Evolutionary conservation across 1,140 invertebrate species (phyloP).

Genomic region (Paralvinella palmiformis): DNA sequence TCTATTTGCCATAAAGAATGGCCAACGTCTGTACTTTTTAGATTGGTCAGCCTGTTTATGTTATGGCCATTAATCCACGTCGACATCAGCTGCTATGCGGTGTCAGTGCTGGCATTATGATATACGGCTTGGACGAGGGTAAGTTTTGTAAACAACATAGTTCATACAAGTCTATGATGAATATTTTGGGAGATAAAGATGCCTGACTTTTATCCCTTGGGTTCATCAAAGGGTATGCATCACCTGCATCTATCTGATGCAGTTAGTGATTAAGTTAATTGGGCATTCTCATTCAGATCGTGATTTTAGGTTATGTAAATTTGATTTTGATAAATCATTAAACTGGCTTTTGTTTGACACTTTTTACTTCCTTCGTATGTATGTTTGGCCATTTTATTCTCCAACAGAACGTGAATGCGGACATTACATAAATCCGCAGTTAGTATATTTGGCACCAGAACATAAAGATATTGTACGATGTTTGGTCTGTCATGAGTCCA

Average conservation of each 20-base stretch:
- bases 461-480: slow-evolving; percentile 47
- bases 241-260: neutral
- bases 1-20: neutral
- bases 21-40: slow-evolving; percentile 20
- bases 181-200: neutral
- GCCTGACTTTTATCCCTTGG: neutral
- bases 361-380: neutral
- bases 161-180: neutral
- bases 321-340: neutral
- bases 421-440: slow-evolving; percentile 36
- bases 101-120: slow-evolving; percentile 37
- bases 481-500: slow-evolving; percentile 44
- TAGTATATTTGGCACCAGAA: slow-evolving; percentile 36
- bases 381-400: slow-evolving; percentile 15
- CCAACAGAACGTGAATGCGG: slow-evolving; percentile 41
- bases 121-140: slow-evolving; percentile 46
- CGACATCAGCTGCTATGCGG: slow-evolving; percentile 45
- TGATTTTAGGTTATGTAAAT: neutral
- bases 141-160: slow-evolving; percentile 11
- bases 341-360: neutral
- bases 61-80: slow-evolving; percentile 43
- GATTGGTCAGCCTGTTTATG: slow-evolving; percentile 46
- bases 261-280: neutral
- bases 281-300: neutral
- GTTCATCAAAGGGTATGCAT: neutral